Evolutionary conservation across 53 echinoderm and acorn worm genomes (phyloP).

Genomic region (Temnopleurus reevesii): DNA sequence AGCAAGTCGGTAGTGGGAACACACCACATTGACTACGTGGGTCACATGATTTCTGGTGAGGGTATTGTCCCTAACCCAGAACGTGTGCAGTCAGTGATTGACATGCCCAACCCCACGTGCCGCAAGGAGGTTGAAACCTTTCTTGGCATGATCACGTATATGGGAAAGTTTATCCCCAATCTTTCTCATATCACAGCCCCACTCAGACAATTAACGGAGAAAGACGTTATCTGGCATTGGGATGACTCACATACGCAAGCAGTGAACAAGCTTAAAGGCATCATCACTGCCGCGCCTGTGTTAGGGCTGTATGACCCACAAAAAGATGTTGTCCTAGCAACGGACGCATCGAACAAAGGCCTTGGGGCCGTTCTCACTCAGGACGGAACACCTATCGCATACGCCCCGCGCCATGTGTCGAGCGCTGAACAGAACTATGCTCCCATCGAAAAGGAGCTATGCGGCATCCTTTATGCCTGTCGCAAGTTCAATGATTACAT

Average conservation of each 20-base stretch:
- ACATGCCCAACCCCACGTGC: not conserved
- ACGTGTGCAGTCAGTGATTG: not conserved
- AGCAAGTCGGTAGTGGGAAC: not conserved
- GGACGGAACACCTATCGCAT: slow-evolving; percentile 5
- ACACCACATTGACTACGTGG: slow-evolving; percentile 14
- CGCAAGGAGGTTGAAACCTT: slow-evolving; percentile 32
- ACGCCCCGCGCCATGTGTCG: not conserved
- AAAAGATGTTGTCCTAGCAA: slow-evolving; percentile 13
- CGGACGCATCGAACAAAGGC: not conserved
- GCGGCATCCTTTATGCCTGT: slow-evolving; percentile 58
- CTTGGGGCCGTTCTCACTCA: not conserved
- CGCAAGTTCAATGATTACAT: slow-evolving; percentile 48
- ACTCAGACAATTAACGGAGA: not conserved
- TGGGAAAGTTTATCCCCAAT: slow-evolving; percentile 50
- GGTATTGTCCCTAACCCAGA: not conserved
- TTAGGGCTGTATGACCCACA: slow-evolving; percentile 27
- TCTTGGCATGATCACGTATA: slow-evolving; percentile 42
- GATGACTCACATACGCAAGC: slow-evolving; percentile 56
- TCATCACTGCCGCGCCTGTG: slow-evolving; percentile 41
- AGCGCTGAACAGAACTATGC: slow-evolving; percentile 46
- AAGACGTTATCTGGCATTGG: slow-evolving; percentile 48
- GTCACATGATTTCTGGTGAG: not conserved
- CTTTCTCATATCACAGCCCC: slow-evolving; percentile 38
- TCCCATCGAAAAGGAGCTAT: slow-evolving; percentile 37
- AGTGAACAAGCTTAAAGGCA: slow-evolving; percentile 51